A percentile compares a stretch with the other conserved stretches of the same genome.
Evolutionary conservation across 2,113 vertebrate genomes (phyloP).

Genomic region (Zapus hudsonius): DNA sequence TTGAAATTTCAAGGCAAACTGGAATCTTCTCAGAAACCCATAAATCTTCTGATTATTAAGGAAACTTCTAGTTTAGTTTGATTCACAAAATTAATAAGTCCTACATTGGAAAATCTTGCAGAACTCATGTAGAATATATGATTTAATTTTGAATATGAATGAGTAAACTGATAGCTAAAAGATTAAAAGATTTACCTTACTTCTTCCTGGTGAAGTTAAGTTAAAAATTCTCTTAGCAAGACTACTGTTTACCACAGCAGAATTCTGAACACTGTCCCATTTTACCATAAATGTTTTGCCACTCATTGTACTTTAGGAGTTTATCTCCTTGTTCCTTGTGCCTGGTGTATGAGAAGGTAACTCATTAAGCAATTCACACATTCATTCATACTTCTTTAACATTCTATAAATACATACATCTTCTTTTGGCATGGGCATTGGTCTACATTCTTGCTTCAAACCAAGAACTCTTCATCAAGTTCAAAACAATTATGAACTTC

Average conservation of each 20-base stretch:
- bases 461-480: background rate
- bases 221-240: background rate
- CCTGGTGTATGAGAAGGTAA: background rate
- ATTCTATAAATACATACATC: background rate
- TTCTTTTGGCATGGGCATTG: background rate
- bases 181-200: background rate
- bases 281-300: background rate
- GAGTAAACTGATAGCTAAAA: background rate
- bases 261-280: background rate
- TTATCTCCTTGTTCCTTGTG: background rate
- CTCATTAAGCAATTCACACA: background rate
- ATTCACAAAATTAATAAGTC: background rate
- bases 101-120: background rate
- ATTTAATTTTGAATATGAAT: conserved; percentile 15
- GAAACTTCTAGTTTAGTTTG: conserved; percentile 14
- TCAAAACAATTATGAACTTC: background rate
- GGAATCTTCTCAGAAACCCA: background rate
- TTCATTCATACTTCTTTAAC: background rate
- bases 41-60: background rate
- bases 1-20: conserved; percentile 1
- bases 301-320: background rate
- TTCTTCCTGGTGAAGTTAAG: background rate
- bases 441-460: background rate
- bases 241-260: background rate
- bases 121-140: background rate